Base-by-base conservation (phyloP, 2,888 invertebrate species). In the Plagodis dolabraria region DNA sequence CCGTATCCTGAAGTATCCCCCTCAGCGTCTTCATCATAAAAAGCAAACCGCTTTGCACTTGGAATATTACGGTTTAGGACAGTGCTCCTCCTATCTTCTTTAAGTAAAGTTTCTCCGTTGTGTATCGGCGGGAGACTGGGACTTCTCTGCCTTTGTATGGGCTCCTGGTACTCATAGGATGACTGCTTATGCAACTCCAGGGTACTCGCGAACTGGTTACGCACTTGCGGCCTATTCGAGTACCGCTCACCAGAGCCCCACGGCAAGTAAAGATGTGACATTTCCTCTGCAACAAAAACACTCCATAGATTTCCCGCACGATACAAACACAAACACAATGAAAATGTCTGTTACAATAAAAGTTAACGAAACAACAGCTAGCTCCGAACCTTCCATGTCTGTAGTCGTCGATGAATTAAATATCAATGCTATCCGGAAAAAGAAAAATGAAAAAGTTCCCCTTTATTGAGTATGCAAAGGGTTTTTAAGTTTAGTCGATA, bases 1-100 rank as follows among this genome's bases (percentile, higher is more conserved):
- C 96, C 96, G 85, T 97, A 97, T 42, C 97, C 97, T 36, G 97
- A 97, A 55, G 97, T 97, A 76, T 97, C 96, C 42, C 96, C 96
- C 76, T 96, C 96, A 53, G 93, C 93, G 69, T 93, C 91, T 74
- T 92, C 92, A 73, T 92, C 91, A 69, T 89, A 93, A 71, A 92
- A 90, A n/a, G 89, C 76, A 64, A 89, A 92, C 67, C 92, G 79
- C 57, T 93, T 89, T 12, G 89, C 86, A 53, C 88, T 88, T n/a
- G 87, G 86, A 66, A 87, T 80, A 63, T 92, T 89, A 47, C 89
- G 76, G 67, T 89, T 87, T 48, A 91, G 68, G 47, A 80, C 69
- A 63, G 80, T 87, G 6, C 72, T 71, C 54, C 79, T 81, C 63
- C 79, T 83, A 7, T 89, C 86, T 67, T 91, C 92, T 69, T 87